These are phyloP conservation scores for Sebastiscus tertius DNA, from an alignment of 2,797 vertebrate genomes.

Conservation along the genomic window DNA sequence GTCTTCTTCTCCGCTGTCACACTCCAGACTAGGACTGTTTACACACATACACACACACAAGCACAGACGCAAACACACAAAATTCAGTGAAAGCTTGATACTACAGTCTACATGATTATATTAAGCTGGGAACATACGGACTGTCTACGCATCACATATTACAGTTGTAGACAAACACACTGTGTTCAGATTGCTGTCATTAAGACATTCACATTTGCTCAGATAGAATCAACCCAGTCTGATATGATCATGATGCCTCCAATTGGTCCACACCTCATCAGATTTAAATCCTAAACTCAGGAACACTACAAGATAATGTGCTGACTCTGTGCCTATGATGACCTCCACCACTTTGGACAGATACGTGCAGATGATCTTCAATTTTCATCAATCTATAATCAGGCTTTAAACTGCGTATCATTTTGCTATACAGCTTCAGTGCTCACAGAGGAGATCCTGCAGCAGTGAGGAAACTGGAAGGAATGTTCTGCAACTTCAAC, in stretches of 20 bases:
- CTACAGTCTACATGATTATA: neutral
- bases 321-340: neutral
- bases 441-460: constrained; percentile 7
- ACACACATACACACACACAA: constrained; percentile 16
- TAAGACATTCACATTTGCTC: neutral
- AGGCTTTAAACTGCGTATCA: neutral
- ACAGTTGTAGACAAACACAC: neutral
- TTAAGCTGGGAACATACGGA: neutral
- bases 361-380: neutral
- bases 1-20: constrained; percentile 85
- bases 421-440: neutral
- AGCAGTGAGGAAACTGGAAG: constrained; percentile 43
- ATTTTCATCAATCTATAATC: neutral
- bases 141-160: neutral
- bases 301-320: neutral
- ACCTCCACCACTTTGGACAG: neutral
- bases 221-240: neutral
- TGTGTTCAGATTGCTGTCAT: neutral
- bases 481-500: constrained; percentile 43
- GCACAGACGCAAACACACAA: constrained; percentile 3
- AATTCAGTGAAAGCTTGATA: neutral
- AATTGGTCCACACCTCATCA: neutral
- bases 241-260: neutral
- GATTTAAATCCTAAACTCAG: neutral
- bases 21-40: constrained; percentile 88